Conservation (phyloP, 2,888 invertebrate species). For the Mermis nigrescens region DNA sequence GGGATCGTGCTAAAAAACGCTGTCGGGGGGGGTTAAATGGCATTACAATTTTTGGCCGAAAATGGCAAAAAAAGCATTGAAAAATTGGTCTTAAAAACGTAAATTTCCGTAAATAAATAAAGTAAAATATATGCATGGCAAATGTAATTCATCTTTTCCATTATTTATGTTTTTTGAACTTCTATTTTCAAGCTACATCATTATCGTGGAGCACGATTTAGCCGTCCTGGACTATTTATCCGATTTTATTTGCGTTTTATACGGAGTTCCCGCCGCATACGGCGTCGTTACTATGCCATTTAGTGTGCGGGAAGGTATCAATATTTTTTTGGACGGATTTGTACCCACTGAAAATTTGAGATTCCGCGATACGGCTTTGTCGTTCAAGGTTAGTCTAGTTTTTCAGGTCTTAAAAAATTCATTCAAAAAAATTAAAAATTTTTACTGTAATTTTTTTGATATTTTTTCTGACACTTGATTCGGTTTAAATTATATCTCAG, state of each 20-base stretch:
- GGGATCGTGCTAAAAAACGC: too few relatives aligned
- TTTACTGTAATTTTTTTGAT: too few relatives aligned
- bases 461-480: too few relatives aligned
- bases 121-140: too few relatives aligned
- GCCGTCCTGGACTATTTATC: slow-evolving; percentile 95
- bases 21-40: too few relatives aligned
- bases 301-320: slow-evolving; percentile 97
- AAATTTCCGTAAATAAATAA: too few relatives aligned
- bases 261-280: slow-evolving; percentile 94
- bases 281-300: slow-evolving; percentile 99
- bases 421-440: too few relatives aligned
- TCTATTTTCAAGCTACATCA: slow-evolving; percentile 55
- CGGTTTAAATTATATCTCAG: too few relatives aligned
- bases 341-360: slow-evolving; percentile 96
- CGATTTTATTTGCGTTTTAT: slow-evolving; percentile 93
- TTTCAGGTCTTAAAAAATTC: background rate
- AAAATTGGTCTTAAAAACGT: too few relatives aligned
- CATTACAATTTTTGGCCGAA: too few relatives aligned
- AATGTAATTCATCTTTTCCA: too few relatives aligned
- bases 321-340: slow-evolving; percentile 96
- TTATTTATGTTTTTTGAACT: background rate
- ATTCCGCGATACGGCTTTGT: slow-evolving; percentile 84
- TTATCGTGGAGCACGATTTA: slow-evolving; percentile 96
- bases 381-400: slow-evolving; percentile 50
- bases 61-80: too few relatives aligned